Evolutionary conservation across 2,888 invertebrate genomes (phyloP), one percentile per base, ranked within the genome.

Genomic region (Morpho achilles): DNA sequence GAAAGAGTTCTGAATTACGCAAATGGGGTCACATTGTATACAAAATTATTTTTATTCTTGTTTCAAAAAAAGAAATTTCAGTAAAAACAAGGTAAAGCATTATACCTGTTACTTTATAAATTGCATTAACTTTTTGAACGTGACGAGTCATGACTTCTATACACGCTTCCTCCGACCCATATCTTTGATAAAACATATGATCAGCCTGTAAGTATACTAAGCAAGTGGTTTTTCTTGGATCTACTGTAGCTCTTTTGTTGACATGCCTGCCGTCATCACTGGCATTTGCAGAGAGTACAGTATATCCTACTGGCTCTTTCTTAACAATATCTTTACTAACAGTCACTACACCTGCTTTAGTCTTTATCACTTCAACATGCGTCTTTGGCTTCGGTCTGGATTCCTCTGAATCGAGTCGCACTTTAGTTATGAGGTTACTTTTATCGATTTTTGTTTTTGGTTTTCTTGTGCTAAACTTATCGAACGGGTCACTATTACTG

Each of bases 121-220:
- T 96, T 32, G 95, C 93, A 84, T 98, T 98, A 67, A 98, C 97
- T 77, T 97, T 93, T 81, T 98, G 98, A 42, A 98, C 98, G 80
- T 98, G 98, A 55, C 97, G 92, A 7, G 98, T 98, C 93, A 98
- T 97, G 61, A 97, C 97, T 84, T 98, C 98, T 68, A 98, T 97
- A 79, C 98, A 97, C 1, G 97, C 96, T 79, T 98, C 98, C 74
- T 97, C 97, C 3, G 96, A 95, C 58, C 97, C 97, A 87, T 98
- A 97, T 85, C 97, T 95, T 77, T 97, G 95, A 87, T 96, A 99
- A 85, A 99, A 97, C 85, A 98, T 95, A 84, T 99, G 98, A 87
- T 97, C 97, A 4, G 99, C 98, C 85, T 99, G 98, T 73, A 99
- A 92, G 82, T 98, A 98, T 59, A 99, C 92, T 93, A 98, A 96